phyloP scores from a whole-genome alignment of 2,797 vertebrate genomes.

The Agapornis canus region DNA sequence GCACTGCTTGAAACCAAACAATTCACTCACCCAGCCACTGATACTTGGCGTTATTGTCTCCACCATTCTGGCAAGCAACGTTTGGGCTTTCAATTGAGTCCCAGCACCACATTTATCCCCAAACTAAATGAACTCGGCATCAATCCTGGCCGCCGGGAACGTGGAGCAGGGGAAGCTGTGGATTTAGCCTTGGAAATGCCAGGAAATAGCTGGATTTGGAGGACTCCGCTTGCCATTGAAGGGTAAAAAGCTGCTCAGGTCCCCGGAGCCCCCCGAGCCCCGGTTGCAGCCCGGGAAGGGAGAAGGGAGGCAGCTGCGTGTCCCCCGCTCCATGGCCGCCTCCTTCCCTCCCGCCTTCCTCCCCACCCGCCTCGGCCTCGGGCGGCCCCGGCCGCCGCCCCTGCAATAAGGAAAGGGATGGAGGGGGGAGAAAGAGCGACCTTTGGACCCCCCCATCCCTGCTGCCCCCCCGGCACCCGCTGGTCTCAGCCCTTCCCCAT shows the following conservation, averaged over 20 bases:
- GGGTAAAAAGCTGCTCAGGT: not conserved
- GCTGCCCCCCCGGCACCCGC: not conserved
- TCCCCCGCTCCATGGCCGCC: not conserved
- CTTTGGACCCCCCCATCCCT: not conserved
- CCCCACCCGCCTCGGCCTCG: not conserved
- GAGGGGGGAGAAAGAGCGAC: not conserved
- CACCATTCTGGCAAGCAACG: not conserved
- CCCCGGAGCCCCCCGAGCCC: not conserved
- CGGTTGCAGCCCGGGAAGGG: not conserved
- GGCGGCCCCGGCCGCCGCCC: not conserved
- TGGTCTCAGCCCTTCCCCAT: not conserved
- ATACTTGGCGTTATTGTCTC: not conserved
- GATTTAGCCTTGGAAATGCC: not conserved
- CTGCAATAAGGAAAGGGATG: not conserved
- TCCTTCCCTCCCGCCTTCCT: not conserved
- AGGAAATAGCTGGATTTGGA: not conserved
- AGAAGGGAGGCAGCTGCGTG: accelerated
- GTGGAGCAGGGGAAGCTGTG: not conserved
- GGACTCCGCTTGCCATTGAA: too few relatives aligned
- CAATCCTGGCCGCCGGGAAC: not conserved
- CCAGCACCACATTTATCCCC: not conserved
- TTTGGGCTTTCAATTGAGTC: not conserved
- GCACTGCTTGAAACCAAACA: not conserved
- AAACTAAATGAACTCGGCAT: not conserved
- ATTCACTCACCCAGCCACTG: not conserved